Base-by-base conservation (phyloP, 2,888 invertebrate species). In the Embidobia sp. region DNA sequence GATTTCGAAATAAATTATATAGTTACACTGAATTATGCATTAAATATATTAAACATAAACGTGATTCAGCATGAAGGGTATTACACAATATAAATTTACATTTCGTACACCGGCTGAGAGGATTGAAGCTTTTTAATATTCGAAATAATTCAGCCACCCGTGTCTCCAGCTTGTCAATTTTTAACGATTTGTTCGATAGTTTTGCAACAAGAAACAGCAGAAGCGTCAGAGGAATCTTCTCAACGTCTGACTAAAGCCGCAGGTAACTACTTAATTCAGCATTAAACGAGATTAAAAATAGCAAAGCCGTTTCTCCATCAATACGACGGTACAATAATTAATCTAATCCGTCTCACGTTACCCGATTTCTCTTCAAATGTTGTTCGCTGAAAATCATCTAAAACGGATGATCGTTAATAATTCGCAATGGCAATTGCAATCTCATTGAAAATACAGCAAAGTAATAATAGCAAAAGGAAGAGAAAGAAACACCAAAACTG, bases 1-100 rank as follows among this genome's bases (percentile, higher is more conserved):
- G n/a, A 42, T 31, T 57, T 57, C 44, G 31, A 57, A 42, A 57
- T 40, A 44, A 42, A 57, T 55, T 40, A 11, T 18, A 40, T 18
- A 11, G 11, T 55, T 40, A 18, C 16, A 55, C 22, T 40, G 26
- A 15, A 27, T 22, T 11, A 6, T 29, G 16, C 40, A 27, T 18
- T 29, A 26, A 55, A 40, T 40, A 27, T 55, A 40, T 57, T 55
- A 29, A 31, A 31, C 10, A 7, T 6, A 31, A 29, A 42, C 8
- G 19, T 7, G 10, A 11, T 18, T 0, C 31, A 19, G 8, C 11
- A 6, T 19, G 19, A 8, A 6, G 11, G 29, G 8, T 18, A 42
- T 29, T 42, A 31, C 15, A 19, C 3, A 44, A 19, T 57, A 57
- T 57, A 37, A 57, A 57, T 31, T 44, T 42, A 13, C 18, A 10